These are phyloP conservation scores for Phania funesta DNA, from an alignment of 2,888 invertebrate genomes.

Conservation along the genomic window DNA sequence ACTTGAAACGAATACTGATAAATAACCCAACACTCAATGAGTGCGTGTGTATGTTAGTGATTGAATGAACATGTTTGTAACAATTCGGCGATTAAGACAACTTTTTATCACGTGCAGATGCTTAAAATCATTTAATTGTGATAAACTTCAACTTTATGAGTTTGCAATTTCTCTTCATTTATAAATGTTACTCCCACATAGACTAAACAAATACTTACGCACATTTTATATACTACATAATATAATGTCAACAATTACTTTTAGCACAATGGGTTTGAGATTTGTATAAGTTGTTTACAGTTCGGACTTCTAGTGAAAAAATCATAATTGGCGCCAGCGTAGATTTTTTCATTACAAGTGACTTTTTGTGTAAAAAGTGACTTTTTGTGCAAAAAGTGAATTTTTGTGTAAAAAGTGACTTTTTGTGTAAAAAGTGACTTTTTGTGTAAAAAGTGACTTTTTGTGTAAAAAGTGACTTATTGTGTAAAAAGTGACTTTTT, in stretches of 20 bases:
- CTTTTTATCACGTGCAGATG: slow-evolving; percentile 64
- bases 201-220: background rate
- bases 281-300: too few relatives aligned
- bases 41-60: slow-evolving; percentile 13
- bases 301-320: too few relatives aligned
- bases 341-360: background rate
- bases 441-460: background rate
- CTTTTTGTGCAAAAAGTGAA: too few relatives aligned
- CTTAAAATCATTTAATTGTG: slow-evolving; percentile 70
- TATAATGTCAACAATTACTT: background rate
- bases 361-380: background rate
- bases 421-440: background rate
- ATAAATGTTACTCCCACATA: background rate
- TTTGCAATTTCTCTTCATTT: slow-evolving; percentile 65
- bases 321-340: too few relatives aligned
- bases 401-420: background rate
- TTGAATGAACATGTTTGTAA: slow-evolving; percentile 5
- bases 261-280: slow-evolving; percentile 8
- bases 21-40: slow-evolving; percentile 21
- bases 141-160: slow-evolving; percentile 69
- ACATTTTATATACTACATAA: background rate
- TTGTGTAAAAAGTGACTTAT: background rate
- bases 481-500: background rate
- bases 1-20: background rate
- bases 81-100: slow-evolving; percentile 61